A percentile compares a stretch with the other conserved stretches of the same genome.
phyloP scores from a whole-genome alignment of 2,888 invertebrate genomes.

The Acanthosepion esculentum region DNA sequence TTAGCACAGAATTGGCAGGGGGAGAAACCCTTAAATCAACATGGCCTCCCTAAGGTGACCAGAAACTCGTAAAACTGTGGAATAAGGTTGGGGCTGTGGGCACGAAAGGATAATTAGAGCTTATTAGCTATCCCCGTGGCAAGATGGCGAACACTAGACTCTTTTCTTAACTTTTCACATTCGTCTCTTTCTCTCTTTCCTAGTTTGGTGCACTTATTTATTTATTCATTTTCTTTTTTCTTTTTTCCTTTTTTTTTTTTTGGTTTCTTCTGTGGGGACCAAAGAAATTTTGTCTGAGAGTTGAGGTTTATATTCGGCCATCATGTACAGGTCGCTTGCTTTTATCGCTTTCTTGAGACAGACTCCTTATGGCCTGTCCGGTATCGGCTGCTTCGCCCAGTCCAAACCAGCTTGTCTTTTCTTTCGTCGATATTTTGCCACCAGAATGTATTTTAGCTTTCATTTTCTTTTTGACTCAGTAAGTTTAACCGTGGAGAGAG shows the following conservation, averaged over 20 bases:
- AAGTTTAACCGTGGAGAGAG: too few relatives aligned
- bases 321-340: conserved; percentile 4
- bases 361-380: neutral
- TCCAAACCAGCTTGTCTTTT: neutral
- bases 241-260: neutral
- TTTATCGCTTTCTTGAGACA: conserved; percentile 3
- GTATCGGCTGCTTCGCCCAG: neutral
- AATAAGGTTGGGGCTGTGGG: neutral
- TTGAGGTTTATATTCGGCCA: conserved; percentile 8
- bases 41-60: conserved; percentile 3
- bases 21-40: conserved; percentile 33
- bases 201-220: neutral
- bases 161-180: neutral
- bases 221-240: too few relatives aligned
- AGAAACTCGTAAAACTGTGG: neutral
- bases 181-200: neutral
- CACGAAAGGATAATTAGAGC: neutral
- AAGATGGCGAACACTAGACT: neutral
- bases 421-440: neutral
- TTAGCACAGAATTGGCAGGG: conserved; percentile 21
- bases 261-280: neutral
- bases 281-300: neutral
- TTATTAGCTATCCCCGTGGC: neutral
- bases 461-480: too few relatives aligned
- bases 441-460: too few relatives aligned